Evolutionary conservation across 2,113 vertebrate genomes (phyloP).

Genomic region (Candoia aspera): DNA sequence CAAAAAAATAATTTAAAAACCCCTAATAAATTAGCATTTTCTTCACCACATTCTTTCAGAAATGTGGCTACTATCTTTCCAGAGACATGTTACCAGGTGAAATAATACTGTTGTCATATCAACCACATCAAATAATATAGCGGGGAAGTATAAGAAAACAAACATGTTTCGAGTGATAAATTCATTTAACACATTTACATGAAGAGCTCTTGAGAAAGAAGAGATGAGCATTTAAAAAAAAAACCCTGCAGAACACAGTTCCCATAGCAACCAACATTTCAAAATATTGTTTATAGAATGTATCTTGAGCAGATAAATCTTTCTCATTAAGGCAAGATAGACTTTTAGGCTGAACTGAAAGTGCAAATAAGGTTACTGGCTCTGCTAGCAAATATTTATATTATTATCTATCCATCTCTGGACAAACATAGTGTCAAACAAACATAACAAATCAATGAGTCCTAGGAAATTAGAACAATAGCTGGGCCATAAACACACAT

Average conservation of each 20-base stretch:
- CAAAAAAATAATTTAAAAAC: background rate
- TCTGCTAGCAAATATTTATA: slow-evolving; percentile 37
- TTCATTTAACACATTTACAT: slow-evolving; percentile 61
- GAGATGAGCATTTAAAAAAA: slow-evolving; percentile 39
- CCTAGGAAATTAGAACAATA: slow-evolving; percentile 4
- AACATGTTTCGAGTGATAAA: slow-evolving; percentile 69
- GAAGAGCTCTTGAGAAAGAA: slow-evolving; percentile 50
- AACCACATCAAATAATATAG: slow-evolving; percentile 65
- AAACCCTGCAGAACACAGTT: slow-evolving; percentile 48
- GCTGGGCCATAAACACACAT: background rate
- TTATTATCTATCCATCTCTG: slow-evolving; percentile 29
- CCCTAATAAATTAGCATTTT: background rate
- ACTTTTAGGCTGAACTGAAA: slow-evolving; percentile 27
- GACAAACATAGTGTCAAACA: slow-evolving; percentile 30
- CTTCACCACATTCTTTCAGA: slow-evolving; percentile 21
- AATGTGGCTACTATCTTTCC: slow-evolving; percentile 32
- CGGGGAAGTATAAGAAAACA: slow-evolving; percentile 38
- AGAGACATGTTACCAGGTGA: slow-evolving; percentile 53
- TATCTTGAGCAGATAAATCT: slow-evolving; percentile 54
- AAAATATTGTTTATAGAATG: slow-evolving; percentile 45
- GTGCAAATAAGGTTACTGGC: slow-evolving; percentile 45
- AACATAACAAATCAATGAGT: slow-evolving; percentile 24
- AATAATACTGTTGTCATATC: slow-evolving; percentile 54
- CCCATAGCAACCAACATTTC: slow-evolving; percentile 53
- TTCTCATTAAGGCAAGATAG: slow-evolving; percentile 48